Percentiles rank a stretch among this genome's conserved stretches.
These are phyloP conservation scores for Bellardia bayeri DNA, from an alignment of 2,888 invertebrate species.

Conservation along the genomic window DNA sequence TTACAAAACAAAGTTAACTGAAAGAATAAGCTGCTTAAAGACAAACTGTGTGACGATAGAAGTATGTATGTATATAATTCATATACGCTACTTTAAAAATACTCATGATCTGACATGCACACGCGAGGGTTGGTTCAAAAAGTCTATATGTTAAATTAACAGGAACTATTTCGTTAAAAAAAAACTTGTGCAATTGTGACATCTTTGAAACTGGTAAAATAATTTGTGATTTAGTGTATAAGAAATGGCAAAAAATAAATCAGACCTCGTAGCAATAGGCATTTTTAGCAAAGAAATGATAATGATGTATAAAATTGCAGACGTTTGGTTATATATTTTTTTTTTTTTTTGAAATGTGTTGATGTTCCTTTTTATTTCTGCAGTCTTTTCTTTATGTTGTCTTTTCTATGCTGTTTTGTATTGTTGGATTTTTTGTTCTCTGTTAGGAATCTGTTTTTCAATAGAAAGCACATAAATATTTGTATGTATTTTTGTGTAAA, in stretches of 20 bases:
- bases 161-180: too few relatives aligned
- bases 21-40: conserved; percentile 44
- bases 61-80: neutral
- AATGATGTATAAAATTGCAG: conserved; percentile 63
- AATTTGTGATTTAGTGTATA: too few relatives aligned
- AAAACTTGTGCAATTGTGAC: too few relatives aligned
- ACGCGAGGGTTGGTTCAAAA: neutral
- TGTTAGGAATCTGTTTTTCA: neutral
- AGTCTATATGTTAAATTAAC: too few relatives aligned
- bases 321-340: conserved; percentile 48
- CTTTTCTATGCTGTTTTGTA: neutral
- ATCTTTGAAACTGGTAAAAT: too few relatives aligned
- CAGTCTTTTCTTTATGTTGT: conserved; percentile 46
- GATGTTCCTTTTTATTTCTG: conserved; percentile 63
- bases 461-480: conserved; percentile 15
- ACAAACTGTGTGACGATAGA: neutral
- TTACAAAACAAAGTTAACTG: neutral
- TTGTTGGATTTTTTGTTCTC: conserved; percentile 7
- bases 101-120: neutral
- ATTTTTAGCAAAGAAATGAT: conserved; percentile 38
- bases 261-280: neutral
- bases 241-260: neutral
- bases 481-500: neutral
- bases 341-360: conserved; percentile 47
- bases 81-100: neutral